phyloP scores from a whole-genome alignment of 1,140 invertebrate genomes.

The Drosophila sp. region DNA sequence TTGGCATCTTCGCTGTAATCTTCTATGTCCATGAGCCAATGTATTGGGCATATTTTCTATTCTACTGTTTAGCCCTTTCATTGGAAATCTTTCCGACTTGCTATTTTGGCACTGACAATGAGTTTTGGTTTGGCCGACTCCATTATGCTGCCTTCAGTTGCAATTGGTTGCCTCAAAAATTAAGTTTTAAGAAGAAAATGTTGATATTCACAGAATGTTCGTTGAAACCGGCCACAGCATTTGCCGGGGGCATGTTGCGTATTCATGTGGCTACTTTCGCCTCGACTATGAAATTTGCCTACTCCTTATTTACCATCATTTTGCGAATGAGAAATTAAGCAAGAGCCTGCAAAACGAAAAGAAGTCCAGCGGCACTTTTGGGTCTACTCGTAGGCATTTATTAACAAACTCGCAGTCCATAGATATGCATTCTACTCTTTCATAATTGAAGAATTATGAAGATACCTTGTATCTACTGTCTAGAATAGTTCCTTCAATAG shows the following conservation, averaged over 20 bases:
- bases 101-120: conserved; percentile 55
- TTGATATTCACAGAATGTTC: conserved; percentile 55
- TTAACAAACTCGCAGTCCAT: no score
- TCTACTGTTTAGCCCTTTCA: conserved; percentile 54
- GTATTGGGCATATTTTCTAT: conserved; percentile 43
- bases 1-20: conserved; percentile 45
- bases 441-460: no score
- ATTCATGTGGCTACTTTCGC: conserved; percentile 58
- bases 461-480: no score
- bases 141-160: conserved; percentile 53
- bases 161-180: conserved; percentile 46
- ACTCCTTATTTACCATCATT: conserved; percentile 56
- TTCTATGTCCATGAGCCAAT: conserved; percentile 57
- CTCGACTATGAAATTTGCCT: conserved; percentile 48
- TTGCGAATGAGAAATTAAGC: conserved; percentile 18
- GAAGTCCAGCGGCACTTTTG: no score
- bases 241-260: conserved; percentile 55
- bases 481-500: no score
- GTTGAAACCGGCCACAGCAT: conserved; percentile 22
- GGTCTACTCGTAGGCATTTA: no score
- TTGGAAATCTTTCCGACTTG: conserved; percentile 59
- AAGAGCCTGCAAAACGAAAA: neutral
- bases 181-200: conserved; percentile 47
- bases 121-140: conserved; percentile 44
- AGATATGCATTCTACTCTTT: no score